phyloP scores from a whole-genome alignment of 2,888 invertebrate species.

The Minunthozetes semirufus region DNA sequence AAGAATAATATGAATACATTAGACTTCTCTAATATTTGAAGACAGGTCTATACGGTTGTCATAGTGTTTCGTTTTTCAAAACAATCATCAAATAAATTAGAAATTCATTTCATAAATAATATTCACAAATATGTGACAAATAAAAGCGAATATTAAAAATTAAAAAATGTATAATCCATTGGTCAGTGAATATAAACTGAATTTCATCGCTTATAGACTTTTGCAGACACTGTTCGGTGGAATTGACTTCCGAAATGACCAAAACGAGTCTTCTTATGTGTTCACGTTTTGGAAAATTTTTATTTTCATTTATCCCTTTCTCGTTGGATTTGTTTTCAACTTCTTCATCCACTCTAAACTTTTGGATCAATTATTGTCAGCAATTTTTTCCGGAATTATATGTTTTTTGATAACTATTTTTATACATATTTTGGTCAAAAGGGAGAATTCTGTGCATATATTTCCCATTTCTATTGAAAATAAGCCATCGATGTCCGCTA shows the following conservation, averaged over 20 bases:
- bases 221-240: conserved; percentile 33
- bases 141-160: too few relatives aligned
- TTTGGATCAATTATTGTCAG: background rate
- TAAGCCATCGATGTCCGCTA: background rate
- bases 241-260: background rate
- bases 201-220: conserved; percentile 30
- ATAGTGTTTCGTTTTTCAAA: background rate
- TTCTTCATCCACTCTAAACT: background rate
- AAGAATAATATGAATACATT: background rate
- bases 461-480: background rate
- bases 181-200: conserved; percentile 33
- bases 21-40: background rate
- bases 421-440: background rate
- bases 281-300: background rate
- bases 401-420: background rate
- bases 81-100: background rate
- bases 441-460: background rate
- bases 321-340: background rate
- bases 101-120: too few relatives aligned
- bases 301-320: background rate
- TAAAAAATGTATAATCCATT: conserved; percentile 31
- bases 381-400: background rate
- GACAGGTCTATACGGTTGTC: background rate
- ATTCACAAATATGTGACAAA: too few relatives aligned
- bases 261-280: background rate